These are phyloP conservation scores for Pseudobourletiella spinata DNA, from an alignment of 1,140 invertebrate genomes.

Conservation along the genomic window DNA sequence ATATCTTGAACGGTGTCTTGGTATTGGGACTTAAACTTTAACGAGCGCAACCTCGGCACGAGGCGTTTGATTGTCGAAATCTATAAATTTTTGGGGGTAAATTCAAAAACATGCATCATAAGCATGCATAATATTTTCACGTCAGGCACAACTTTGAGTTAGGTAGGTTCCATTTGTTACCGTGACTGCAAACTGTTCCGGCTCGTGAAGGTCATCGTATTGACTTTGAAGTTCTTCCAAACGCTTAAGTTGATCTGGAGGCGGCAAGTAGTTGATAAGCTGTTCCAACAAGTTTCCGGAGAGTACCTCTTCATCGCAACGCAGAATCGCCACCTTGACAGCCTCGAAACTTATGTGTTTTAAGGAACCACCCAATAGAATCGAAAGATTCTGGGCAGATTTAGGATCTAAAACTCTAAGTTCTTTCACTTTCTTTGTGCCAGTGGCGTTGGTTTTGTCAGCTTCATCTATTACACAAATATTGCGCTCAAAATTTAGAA, in stretches of 20 bases:
- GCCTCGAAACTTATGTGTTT: slow-evolving; percentile 82
- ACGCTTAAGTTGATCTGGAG: slow-evolving; percentile 75
- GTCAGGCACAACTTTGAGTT: no score
- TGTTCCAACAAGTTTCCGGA: slow-evolving; percentile 71
- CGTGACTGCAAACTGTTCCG: slow-evolving; percentile 90
- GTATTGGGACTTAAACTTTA: slow-evolving; percentile 82
- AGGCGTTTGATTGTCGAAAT: slow-evolving; percentile 76
- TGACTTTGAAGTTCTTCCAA: slow-evolving; percentile 67
- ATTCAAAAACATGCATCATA: slow-evolving; percentile 19
- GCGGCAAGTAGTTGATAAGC: slow-evolving; percentile 79
- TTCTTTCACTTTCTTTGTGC: slow-evolving; percentile 75
- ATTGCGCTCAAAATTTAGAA: not conserved
- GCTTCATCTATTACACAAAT: slow-evolving; percentile 17
- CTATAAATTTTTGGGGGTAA: slow-evolving; percentile 39
- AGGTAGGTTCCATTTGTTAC: no score
- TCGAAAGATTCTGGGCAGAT: slow-evolving; percentile 89
- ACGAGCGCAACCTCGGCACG: slow-evolving; percentile 72
- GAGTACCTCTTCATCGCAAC: slow-evolving; percentile 75
- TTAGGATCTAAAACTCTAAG: slow-evolving; percentile 78
- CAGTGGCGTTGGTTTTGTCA: slow-evolving; percentile 57
- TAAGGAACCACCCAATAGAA: slow-evolving; percentile 75
- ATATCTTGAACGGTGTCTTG: slow-evolving; percentile 75
- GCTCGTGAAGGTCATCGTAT: slow-evolving; percentile 74
- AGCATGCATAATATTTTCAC: no score
- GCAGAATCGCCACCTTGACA: slow-evolving; percentile 70